phyloP scores from a whole-genome alignment of 2,113 vertebrate species.

The Leptocoma aspasia region DNA sequence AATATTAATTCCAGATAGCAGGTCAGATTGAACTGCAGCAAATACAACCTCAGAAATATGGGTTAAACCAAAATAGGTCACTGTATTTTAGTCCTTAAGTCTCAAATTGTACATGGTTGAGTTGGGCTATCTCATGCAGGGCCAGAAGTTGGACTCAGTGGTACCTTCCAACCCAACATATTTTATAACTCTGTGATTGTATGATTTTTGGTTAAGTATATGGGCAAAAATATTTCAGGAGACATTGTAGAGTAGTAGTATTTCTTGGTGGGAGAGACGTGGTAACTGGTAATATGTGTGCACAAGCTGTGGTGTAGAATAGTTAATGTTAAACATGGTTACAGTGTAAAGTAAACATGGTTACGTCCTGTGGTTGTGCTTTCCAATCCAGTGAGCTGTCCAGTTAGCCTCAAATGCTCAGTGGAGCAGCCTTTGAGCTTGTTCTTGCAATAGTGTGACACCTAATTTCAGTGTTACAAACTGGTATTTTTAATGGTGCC shows the following conservation, averaged over 20 bases:
- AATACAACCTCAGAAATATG: background rate
- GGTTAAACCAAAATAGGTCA: background rate
- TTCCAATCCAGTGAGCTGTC: background rate
- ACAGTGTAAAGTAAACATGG: background rate
- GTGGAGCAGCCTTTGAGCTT: background rate
- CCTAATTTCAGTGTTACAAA: background rate
- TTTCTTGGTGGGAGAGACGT: background rate
- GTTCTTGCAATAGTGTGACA: background rate
- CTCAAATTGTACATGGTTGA: background rate
- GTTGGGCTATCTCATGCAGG: background rate
- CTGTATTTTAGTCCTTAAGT: background rate
- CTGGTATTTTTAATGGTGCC: background rate
- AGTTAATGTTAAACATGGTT: background rate
- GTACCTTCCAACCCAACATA: background rate
- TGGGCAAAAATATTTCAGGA: background rate
- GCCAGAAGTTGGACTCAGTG: accelerated
- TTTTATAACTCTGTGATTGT: background rate
- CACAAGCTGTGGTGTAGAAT: background rate
- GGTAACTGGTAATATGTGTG: background rate
- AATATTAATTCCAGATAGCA: background rate
- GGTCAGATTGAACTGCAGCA: background rate
- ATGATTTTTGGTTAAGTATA: background rate
- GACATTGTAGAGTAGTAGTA: background rate
- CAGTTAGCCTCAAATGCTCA: background rate
- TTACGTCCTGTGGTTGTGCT: background rate